These are phyloP conservation scores for Rhamphomyia laevipes DNA, from an alignment of 2,888 invertebrate species.

Conservation along the genomic window DNA sequence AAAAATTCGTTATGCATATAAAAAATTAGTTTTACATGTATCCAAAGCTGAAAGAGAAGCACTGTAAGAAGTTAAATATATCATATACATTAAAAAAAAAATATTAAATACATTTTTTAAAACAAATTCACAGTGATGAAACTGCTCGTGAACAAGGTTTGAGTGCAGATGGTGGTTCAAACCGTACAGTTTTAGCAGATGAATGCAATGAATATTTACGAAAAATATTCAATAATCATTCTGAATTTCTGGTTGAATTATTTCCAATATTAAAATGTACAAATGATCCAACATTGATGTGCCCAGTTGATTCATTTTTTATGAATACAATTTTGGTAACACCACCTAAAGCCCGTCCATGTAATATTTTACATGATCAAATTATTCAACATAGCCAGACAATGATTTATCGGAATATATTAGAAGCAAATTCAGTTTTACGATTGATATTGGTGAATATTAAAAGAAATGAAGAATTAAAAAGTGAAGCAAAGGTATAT, in stretches of 20 bases:
- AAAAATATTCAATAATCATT: slow-evolving; percentile 59
- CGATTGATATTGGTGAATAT: slow-evolving; percentile 50
- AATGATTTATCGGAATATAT: slow-evolving; percentile 53
- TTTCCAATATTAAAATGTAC: slow-evolving; percentile 49
- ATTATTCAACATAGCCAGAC: slow-evolving; percentile 70
- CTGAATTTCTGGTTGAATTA: slow-evolving; percentile 53
- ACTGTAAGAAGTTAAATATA: slow-evolving; percentile 18
- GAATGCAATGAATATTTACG: slow-evolving; percentile 57
- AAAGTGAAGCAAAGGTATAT: slow-evolving; percentile 30
- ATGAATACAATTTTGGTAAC: slow-evolving; percentile 73
- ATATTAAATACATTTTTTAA: neutral
- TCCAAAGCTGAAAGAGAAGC: slow-evolving; percentile 26
- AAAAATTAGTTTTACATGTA: slow-evolving; percentile 28
- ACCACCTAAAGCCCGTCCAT: slow-evolving; percentile 75
- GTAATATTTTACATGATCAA: slow-evolving; percentile 33
- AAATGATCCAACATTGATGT: slow-evolving; percentile 34
- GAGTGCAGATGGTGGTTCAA: slow-evolving; percentile 18
- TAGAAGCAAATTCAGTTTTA: slow-evolving; percentile 53
- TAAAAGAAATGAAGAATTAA: slow-evolving; percentile 39
- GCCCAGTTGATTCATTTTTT: slow-evolving; percentile 77
- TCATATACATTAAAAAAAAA: slow-evolving; percentile 3
- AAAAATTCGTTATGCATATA: slow-evolving; percentile 26
- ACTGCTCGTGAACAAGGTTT: slow-evolving; percentile 9
- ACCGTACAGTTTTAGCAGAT: slow-evolving; percentile 48
- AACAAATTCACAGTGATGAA: slow-evolving; percentile 1